These are phyloP conservation scores for Triplophysa bombifrons DNA, from an alignment of 2,797 vertebrate species.

Conservation along the genomic window DNA sequence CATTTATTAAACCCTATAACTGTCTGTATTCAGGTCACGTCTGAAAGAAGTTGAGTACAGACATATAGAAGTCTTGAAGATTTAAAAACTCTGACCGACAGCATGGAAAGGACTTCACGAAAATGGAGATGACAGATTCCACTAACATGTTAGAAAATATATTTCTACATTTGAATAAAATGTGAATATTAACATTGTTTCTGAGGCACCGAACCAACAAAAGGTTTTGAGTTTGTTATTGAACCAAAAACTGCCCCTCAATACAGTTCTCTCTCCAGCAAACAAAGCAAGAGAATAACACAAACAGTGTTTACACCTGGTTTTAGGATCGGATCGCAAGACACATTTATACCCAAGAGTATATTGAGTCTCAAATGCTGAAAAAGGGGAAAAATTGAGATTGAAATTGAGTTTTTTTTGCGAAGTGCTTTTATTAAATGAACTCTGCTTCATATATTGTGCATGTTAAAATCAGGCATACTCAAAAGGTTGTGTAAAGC, in stretches of 20 bases:
- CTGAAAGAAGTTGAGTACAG: not conserved
- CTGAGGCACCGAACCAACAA: not conserved
- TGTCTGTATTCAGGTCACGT: not conserved
- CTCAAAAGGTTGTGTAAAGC: not conserved
- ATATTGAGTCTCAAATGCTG: no score
- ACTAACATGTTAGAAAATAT: not conserved
- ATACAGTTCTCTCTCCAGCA: not conserved
- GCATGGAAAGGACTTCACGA: not conserved
- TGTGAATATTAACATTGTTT: not conserved
- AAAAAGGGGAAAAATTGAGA: no score
- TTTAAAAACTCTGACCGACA: not conserved
- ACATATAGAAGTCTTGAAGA: not conserved
- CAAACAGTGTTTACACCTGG: no score
- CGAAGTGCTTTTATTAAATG: no score
- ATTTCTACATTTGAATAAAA: not conserved
- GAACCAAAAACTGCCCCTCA: not conserved
- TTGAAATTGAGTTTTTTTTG: no score
- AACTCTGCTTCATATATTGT: not conserved
- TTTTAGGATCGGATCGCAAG: no score
- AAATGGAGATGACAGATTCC: not conserved
- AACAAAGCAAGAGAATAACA: not conserved
- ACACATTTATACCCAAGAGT: no score
- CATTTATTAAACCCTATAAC: constrained; percentile 3
- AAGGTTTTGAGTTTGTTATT: not conserved
- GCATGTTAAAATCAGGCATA: not conserved